Base-by-base conservation (phyloP, 2,113 vertebrate genomes). In the Malaclemys terrapin region DNA sequence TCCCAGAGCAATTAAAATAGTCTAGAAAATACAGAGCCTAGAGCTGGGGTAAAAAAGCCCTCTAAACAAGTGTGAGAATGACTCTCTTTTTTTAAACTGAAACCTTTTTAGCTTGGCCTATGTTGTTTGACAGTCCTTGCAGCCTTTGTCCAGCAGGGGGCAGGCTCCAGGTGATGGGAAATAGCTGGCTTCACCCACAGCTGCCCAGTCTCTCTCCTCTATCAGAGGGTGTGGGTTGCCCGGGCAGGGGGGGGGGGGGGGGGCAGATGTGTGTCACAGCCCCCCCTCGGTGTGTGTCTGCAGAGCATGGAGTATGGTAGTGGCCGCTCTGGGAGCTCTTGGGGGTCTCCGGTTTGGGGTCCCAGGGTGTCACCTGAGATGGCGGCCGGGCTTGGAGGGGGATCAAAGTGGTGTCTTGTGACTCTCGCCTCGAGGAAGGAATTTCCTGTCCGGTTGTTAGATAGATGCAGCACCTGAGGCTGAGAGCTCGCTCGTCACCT, bases 261-360 rank as follows among this genome's bases (percentile, higher is more conserved):
- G 62, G 62, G 31, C 31, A 29, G 57, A 59, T 35, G 29, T 35
- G 13, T 62, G 29, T 31, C 5, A 13, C 59, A 6, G 59, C 59
- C 4, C 10, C 10, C 25, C 56, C 56, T 22, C 56, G 1, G 59
- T 27, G 56, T 9, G 2, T 10, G 56, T 57, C 24, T 24, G 20
- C n/a, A 6, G 8, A 38, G 17, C 19, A 4, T 19, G 8, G 65
- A 38, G 65, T 38, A n/a, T 8, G 16, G 65, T 38, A 4, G 16
- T 35, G 38, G n/a, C 69, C 38, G 5, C 1, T 2, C 2, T 5
- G 10, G 5, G 10, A 12, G 7, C 22, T 76, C 20, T 22, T 19
- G 53, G 59, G 29, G 14, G 59, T 16, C 29, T 35, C 6, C 31
- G 1, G 59, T 14, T 62, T 12, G 3, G 12, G 31, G 57, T 11